phyloP scores from a whole-genome alignment of 2,888 invertebrate species.

The Drosophila cognata region DNA sequence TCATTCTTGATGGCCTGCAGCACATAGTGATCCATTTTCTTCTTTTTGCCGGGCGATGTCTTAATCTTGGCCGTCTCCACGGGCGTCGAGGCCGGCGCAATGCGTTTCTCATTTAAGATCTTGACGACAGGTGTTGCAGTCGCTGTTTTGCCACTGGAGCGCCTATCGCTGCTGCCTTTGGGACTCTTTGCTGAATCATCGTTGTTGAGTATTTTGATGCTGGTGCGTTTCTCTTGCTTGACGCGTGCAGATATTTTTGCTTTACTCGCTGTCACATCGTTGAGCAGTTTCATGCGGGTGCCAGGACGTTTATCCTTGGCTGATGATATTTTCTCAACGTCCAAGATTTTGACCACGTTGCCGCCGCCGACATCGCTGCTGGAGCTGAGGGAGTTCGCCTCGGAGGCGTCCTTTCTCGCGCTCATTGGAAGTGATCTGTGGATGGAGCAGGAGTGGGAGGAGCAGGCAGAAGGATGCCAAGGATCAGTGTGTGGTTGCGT shows the following conservation, averaged over 20 bases:
- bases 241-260: slow-evolving; percentile 6
- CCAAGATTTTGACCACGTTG: slow-evolving; percentile 66
- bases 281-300: slow-evolving; percentile 65
- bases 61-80: slow-evolving; percentile 69
- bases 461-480: slow-evolving; percentile 30
- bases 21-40: slow-evolving; percentile 81
- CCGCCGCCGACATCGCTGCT: slow-evolving; percentile 4
- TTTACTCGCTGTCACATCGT: slow-evolving; percentile 40
- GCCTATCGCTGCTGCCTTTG: slow-evolving; percentile 43
- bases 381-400: slow-evolving; percentile 5
- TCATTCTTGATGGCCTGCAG: slow-evolving; percentile 79
- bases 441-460: not conserved
- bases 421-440: slow-evolving; percentile 45
- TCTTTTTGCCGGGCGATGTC: slow-evolving; percentile 54
- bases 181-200: slow-evolving; percentile 43
- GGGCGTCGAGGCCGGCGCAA: slow-evolving; percentile 20
- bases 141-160: slow-evolving; percentile 37
- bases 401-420: slow-evolving; percentile 49
- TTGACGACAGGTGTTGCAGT: slow-evolving; percentile 45
- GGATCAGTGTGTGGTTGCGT: slow-evolving; percentile 47
- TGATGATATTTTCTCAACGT: slow-evolving; percentile 54
- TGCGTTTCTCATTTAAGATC: slow-evolving; percentile 66
- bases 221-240: slow-evolving; percentile 62
- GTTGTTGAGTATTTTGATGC: slow-evolving; percentile 69
- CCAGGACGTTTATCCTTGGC: slow-evolving; percentile 49